Evolutionary conservation across 2,888 invertebrate species (phyloP).

Genomic region (Andrena minutula): DNA sequence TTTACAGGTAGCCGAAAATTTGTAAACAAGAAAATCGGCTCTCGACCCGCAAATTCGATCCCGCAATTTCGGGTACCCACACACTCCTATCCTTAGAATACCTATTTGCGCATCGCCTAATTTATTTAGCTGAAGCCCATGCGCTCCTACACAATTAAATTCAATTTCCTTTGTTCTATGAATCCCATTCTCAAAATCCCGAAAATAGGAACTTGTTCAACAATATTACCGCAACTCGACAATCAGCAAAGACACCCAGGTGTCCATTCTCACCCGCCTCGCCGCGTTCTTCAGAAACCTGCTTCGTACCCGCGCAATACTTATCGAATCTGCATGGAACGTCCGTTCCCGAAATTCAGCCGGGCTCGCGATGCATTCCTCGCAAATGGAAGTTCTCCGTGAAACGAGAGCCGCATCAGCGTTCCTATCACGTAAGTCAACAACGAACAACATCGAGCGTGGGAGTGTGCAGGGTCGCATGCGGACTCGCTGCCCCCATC

Average conservation of each 20-base stretch:
- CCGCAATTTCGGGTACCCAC: too few relatives aligned
- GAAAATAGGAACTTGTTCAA: not conserved
- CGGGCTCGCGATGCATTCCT: slow-evolving; percentile 11
- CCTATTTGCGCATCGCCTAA: too few relatives aligned
- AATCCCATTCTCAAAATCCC: not conserved
- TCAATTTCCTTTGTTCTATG: too few relatives aligned
- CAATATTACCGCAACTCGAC: not conserved
- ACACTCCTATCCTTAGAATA: too few relatives aligned
- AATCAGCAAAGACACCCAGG: not conserved
- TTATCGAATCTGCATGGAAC: not conserved
- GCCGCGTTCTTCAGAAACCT: not conserved
- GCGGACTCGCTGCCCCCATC: too few relatives aligned
- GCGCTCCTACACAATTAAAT: too few relatives aligned
- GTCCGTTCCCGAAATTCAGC: not conserved
- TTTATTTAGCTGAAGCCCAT: too few relatives aligned
- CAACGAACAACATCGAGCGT: not conserved
- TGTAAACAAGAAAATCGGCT: too few relatives aligned
- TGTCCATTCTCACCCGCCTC: not conserved
- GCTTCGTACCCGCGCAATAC: not conserved
- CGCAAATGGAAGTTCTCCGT: not conserved
- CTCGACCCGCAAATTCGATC: too few relatives aligned
- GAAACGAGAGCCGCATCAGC: slow-evolving; percentile 17
- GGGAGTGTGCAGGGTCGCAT: not conserved
- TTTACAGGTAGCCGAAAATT: too few relatives aligned
- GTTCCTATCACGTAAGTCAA: slow-evolving; percentile 42